Base-by-base conservation (phyloP, 2,113 vertebrate species). In the human region DNA sequence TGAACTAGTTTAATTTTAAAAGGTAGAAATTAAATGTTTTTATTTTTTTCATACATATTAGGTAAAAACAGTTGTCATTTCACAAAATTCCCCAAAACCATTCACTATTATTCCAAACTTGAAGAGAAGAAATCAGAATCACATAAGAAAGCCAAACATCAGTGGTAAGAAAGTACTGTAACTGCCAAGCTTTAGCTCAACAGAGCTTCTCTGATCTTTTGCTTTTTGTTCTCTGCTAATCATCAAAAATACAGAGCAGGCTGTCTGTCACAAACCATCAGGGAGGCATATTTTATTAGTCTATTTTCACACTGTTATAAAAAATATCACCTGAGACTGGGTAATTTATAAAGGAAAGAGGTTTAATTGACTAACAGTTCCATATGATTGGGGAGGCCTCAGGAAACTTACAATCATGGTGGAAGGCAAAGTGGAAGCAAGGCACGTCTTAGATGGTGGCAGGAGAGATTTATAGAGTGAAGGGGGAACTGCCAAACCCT, bases 101-200 rank as follows among this genome's bases (percentile, higher is more conserved):
- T 57, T 89, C 25, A 66, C 50, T 89, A 80, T 66, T 68, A 70
- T 81, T 86, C 6, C 66, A 94, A 78, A 81, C 17, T 85, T 94
- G 48, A 88, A 80, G 59, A 70, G 43, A 92, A 84, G 30, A 91
- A 97, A 48, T 7, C 64, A 59, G 30, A 87, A 84, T 96, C 61
- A 68, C 38, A 23, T 75, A 78, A 43, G 48, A 96, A 50, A 89
- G 14, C 17, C 68, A 57, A 12, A 64, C 18, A 32, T 72, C 32
- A 95, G 9, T 95, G 78, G 52, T 61, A 70, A 82, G 66, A 92
- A 91, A 40, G 72, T 73, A 57, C 16, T 81, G 6, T 68, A 75
- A 75, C 20, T 48, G 8, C 80, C 35, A 73, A 93, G 64, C 25
- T 93, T 89, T 55, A 57, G n/a, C 79, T 93, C 59, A 92, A 38